Evolutionary conservation across 2,888 invertebrate genomes (phyloP), one percentile per base, ranked within the genome.

Genomic region (Molorchus minor): DNA sequence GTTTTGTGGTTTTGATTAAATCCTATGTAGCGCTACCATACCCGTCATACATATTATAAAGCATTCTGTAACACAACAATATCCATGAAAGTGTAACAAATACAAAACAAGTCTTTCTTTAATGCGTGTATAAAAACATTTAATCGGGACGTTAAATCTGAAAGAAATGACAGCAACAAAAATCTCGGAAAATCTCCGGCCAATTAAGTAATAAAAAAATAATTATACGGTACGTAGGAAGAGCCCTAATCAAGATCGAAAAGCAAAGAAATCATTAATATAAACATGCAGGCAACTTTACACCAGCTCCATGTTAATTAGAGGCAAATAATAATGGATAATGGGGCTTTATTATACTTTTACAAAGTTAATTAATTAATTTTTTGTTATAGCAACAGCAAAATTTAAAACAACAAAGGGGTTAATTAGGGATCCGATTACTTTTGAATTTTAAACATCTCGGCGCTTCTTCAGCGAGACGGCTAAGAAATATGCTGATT

Each of bases 381-480:
- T 66, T 70, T 67, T 68, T 66, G 61, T 65, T 63, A 65, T 64
- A 61, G 57, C 61, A 58, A 62, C 65, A 67, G 65, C 60, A 63
- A 68, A 65, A 69, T 66, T 65, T 64, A 67, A 69, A 68, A 70
- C 65, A 70, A 69, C 69, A 59, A 68, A 64, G 62, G 67, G 61
- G 60, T 68, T 67, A 69, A 69, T 67, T 67, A 52, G 64, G 68
- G 55, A 60, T 70, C 70, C 56, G 65, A 69, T 68, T 69, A 58
- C 68, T 58, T 66, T 66, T 66, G 64, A 66, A 64, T 64, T 66
- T 66, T 62, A 66, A 64, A 66, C 66, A 66, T 57, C 47, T 38
- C 58, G 40, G 21, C 49, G 57, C 40, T 51, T 51, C 66, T 61
- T 62, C 35, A 64, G 66, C 60, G 64, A 54, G 54, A 64, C 57